Conservation (phyloP, 2,113 vertebrate genomes). For the Clinocottus analis region DNA sequence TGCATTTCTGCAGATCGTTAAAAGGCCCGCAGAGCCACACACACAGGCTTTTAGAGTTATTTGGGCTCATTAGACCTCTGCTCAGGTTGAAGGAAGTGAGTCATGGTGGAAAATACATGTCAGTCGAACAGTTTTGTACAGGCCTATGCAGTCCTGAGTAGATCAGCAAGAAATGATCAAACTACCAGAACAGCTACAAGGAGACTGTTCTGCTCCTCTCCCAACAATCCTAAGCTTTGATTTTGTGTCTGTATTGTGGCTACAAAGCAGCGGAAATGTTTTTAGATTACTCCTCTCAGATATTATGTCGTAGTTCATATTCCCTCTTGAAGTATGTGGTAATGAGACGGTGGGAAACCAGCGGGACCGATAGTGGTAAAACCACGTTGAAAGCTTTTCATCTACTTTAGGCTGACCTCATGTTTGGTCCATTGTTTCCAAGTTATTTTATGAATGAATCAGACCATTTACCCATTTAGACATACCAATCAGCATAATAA, state of each 20-base stretch:
- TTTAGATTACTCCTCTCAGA: not conserved
- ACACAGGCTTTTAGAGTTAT: not conserved
- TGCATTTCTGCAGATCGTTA: not conserved
- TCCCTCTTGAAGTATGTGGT: not conserved
- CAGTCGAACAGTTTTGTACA: not conserved
- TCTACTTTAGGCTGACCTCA: not conserved
- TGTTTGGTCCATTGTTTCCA: not conserved
- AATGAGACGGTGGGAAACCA: not conserved
- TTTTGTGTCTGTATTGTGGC: not conserved
- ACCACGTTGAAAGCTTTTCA: not conserved
- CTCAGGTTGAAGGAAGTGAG: not conserved
- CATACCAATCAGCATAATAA: not conserved
- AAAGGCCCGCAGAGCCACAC: not conserved
- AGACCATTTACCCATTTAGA: not conserved
- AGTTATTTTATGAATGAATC: not conserved
- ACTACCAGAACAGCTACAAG: not conserved
- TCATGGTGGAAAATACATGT: too few species aligned
- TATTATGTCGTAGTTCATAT: not conserved
- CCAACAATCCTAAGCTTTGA: not conserved
- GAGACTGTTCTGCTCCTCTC: not conserved
- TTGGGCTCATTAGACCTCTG: not conserved
- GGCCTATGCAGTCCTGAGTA: not conserved
- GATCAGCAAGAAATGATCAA: not conserved
- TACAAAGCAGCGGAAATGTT: not conserved
- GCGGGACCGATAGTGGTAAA: not conserved